Evolutionary conservation across 2,797 vertebrate genomes (phyloP).

Genomic region (Phoeniculus purpureus): DNA sequence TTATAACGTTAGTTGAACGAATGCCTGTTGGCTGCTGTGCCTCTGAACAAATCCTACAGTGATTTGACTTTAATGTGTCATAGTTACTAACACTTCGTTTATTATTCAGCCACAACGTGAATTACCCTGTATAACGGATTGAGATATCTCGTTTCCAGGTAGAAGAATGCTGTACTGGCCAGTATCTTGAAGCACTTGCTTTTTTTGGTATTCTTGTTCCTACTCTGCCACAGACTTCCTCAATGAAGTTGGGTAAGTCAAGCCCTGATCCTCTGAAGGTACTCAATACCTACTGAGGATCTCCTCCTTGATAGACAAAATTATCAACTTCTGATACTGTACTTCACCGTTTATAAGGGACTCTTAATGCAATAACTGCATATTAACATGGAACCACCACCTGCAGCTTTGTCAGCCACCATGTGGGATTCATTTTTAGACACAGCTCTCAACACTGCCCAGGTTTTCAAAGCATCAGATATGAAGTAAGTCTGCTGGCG

Average conservation of each 20-base stretch:
- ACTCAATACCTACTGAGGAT: neutral
- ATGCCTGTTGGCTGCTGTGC: neutral
- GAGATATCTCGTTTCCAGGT: neutral
- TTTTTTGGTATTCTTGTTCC: neutral
- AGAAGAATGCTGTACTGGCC: neutral
- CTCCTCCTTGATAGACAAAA: neutral
- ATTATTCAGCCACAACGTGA: neutral
- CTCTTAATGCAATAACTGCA: neutral
- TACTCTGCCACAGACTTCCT: neutral
- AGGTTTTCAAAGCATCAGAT: neutral
- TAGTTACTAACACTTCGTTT: neutral
- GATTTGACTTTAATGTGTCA: neutral
- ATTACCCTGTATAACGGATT: neutral
- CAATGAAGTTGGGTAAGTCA: neutral
- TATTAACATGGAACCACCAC: neutral
- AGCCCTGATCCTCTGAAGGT: neutral
- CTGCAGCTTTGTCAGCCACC: neutral
- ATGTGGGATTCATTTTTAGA: neutral
- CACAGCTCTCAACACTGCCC: neutral
- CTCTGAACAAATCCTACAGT: neutral
- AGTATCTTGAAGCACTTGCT: neutral
- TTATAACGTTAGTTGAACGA: neutral
- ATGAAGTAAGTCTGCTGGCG: neutral
- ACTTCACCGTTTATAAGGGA: neutral
- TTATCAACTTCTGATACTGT: neutral